phyloP scores from a whole-genome alignment of 2,797 vertebrate species.

The Karalla daura region DNA sequence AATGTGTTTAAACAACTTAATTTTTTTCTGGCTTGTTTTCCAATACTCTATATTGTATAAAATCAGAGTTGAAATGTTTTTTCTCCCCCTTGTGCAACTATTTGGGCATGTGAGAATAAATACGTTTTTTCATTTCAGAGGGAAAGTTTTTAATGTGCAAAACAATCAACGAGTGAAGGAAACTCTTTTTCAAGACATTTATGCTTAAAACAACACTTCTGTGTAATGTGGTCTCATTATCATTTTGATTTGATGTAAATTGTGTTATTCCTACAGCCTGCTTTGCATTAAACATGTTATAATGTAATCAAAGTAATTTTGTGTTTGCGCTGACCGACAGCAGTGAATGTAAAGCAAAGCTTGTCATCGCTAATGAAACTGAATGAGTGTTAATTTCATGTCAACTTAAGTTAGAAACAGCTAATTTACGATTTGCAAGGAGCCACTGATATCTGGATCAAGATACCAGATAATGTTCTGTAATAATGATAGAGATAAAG shows the following conservation, averaged over 20 bases:
- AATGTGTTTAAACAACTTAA: constrained; percentile 1
- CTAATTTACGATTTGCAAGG: too few species aligned
- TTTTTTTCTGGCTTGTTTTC: too few species aligned
- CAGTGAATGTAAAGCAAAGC: constrained; percentile 1
- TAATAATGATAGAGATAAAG: background rate
- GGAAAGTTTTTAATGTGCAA: background rate
- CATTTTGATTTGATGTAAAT: constrained; percentile 77
- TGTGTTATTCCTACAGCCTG: constrained; percentile 59
- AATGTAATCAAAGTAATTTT: constrained; percentile 53
- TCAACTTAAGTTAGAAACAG: background rate
- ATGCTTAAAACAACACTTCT: constrained; percentile 47
- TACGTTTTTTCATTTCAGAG: background rate
- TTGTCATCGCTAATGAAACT: background rate
- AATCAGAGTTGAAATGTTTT: background rate
- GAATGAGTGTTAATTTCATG: background rate
- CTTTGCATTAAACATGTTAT: constrained; percentile 57
- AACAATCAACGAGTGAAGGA: background rate
- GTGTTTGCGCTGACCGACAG: constrained; percentile 30
- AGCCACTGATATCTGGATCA: too few species aligned
- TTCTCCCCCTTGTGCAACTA: background rate
- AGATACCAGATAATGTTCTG: background rate
- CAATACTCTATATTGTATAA: background rate
- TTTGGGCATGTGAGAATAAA: background rate
- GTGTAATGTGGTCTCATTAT: constrained; percentile 72
- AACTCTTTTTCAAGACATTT: constrained; percentile 27